phyloP scores from a whole-genome alignment of 2,888 invertebrate species.

The Cabera pusaria region DNA sequence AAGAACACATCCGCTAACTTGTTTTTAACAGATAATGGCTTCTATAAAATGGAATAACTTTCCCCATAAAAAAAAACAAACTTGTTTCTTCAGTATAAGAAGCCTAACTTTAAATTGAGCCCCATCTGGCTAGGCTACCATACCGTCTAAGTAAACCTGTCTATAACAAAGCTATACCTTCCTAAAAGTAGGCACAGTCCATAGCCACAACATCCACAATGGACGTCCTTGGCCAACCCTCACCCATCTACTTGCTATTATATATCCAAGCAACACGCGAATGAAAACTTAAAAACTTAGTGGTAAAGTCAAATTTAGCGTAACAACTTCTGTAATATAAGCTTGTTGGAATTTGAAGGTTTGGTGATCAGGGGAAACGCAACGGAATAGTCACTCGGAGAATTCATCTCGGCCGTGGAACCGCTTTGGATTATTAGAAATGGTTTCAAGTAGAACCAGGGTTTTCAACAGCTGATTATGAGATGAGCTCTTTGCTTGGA shows the following conservation, averaged over 20 bases:
- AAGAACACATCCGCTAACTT: too few relatives aligned
- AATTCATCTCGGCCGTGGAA: constrained; percentile 35
- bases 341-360: constrained; percentile 25
- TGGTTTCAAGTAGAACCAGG: constrained; percentile 2
- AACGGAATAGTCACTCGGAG: constrained; percentile 39
- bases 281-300: constrained; percentile 34
- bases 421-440: constrained; percentile 31
- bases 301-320: constrained; percentile 29
- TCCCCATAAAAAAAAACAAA: too few relatives aligned
- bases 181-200: constrained; percentile 27
- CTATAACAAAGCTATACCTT: constrained; percentile 10
- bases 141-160: constrained; percentile 21
- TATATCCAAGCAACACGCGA: constrained; percentile 23
- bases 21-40: too few relatives aligned
- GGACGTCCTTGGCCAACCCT: constrained; percentile 73
- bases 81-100: too few relatives aligned
- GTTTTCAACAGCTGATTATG: background rate
- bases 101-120: too few relatives aligned
- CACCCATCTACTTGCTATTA: constrained; percentile 35
- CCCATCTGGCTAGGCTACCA: constrained; percentile 16
- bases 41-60: too few relatives aligned
- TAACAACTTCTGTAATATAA: too few relatives aligned
- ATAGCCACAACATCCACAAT: constrained; percentile 62
- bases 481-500: background rate
- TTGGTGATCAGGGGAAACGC: constrained; percentile 52